Evolutionary conservation across 2,888 invertebrate genomes (phyloP), one percentile per base, ranked within the genome.

Genomic region (Neuroscelio doddi): DNA sequence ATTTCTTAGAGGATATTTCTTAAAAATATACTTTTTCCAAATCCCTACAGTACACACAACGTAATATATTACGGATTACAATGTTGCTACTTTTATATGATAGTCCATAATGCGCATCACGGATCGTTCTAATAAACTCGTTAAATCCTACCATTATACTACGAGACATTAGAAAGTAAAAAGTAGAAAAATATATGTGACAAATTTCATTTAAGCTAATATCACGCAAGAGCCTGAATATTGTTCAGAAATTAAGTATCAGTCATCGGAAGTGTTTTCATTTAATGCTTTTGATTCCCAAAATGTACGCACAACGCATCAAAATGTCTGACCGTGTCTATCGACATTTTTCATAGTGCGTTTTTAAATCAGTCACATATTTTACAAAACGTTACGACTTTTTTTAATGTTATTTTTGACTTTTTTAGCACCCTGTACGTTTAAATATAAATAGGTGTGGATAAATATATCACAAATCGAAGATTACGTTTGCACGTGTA

Each of bases 151-250:
- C 49, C 52, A 46, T 64, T 57, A 58, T 36, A 47, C 61, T 62
- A 62, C 53, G 51, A 55, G 68, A 67, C 42, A 67, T 71, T 72
- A 70, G 68, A 71, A 77, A 75, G 69, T 72, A 75, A 76, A 71
- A 70, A 71, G 71, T 77, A 77, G 71, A 77, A 77, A 77, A 76
- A 77, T 77, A 76, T 74, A 73, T 70, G 52, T 52, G 58, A 65
- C 38, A 55, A 58, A 64, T 36, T 47, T 64, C 62, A 62, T 46
- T 68, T 68, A 68, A 68, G 68, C 68, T 68, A 68, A 63, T 68
- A 68, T 68, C 68, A 68, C 68, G 62, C 58, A 65, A 65, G 52
- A 59, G 62, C 59, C 64, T 65, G 62, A 38, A 65, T 55, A 47
- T 68, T 55, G 57, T 63, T 58, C 52, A 46, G 49, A 62, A 62